Evolutionary conservation across 2,888 invertebrate genomes (phyloP).

Genomic region (Pseudolycoriella hygida): DNA sequence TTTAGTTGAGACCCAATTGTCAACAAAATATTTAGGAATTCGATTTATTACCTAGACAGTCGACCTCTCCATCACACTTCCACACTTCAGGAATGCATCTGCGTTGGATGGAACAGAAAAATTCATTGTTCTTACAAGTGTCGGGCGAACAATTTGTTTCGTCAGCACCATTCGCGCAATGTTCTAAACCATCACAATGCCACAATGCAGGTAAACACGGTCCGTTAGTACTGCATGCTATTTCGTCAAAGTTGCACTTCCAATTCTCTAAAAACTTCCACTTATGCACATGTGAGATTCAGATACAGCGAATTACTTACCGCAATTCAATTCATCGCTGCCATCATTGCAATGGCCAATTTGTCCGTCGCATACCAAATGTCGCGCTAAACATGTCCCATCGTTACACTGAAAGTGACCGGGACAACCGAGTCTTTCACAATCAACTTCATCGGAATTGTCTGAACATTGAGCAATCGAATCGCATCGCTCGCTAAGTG

Average conservation of each 20-base stretch:
- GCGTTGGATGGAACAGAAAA: conserved; percentile 36
- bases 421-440: conserved; percentile 35
- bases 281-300: conserved; percentile 8
- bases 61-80: conserved; percentile 38
- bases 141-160: conserved; percentile 36
- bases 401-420: conserved; percentile 39
- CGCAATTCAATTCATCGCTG: conserved; percentile 38
- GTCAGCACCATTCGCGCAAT: conserved; percentile 37
- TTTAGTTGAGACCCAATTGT: too few relatives aligned
- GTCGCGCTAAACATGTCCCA: conserved; percentile 38
- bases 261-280: conserved; percentile 20
- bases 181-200: conserved; percentile 38
- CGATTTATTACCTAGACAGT: conserved; percentile 34
- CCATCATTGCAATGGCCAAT: conserved; percentile 42
- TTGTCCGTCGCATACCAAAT: conserved; percentile 39
- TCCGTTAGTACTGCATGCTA: conserved; percentile 30
- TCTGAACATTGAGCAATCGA: conserved; percentile 41
- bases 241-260: conserved; percentile 37
- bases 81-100: conserved; percentile 39
- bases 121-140: conserved; percentile 34
- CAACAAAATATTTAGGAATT: too few relatives aligned
- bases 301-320: conserved; percentile 20
- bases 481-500: conserved; percentile 33
- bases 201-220: conserved; percentile 38
- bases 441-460: conserved; percentile 40